Evolutionary conservation across 1,140 invertebrate species (phyloP).

Genomic region (Drosophila pandora): DNA sequence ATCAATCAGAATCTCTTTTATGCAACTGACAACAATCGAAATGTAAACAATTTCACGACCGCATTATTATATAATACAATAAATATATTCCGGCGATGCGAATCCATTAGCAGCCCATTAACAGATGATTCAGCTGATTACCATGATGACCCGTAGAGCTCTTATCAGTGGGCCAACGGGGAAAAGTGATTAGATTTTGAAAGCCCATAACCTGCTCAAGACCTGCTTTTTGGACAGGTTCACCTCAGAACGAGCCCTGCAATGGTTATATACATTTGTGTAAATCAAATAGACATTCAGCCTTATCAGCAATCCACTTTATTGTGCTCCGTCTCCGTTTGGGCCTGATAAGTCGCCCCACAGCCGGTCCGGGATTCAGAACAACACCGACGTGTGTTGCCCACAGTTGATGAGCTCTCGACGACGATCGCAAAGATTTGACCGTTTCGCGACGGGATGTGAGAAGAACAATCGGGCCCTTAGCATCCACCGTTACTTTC

Average conservation of each 20-base stretch:
- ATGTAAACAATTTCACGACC: constrained; percentile 39
- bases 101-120: constrained; percentile 21
- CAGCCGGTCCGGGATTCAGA: constrained; percentile 32
- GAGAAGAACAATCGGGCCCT: constrained; percentile 25
- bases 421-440: constrained; percentile 11
- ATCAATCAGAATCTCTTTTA: constrained; percentile 23
- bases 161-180: constrained; percentile 26
- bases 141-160: constrained; percentile 35
- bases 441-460: constrained; percentile 53
- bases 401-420: constrained; percentile 61
- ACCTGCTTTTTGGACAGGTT: constrained; percentile 16
- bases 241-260: constrained; percentile 15
- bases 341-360: constrained; percentile 58
- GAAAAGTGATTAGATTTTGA: constrained; percentile 41
- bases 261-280: constrained; percentile 43
- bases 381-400: constrained; percentile 50
- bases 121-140: constrained; percentile 27
- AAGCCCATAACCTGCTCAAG: constrained; percentile 39
- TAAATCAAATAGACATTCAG: constrained; percentile 56
- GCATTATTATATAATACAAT: constrained; percentile 10
- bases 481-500: constrained; percentile 26
- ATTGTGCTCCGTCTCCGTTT: constrained; percentile 59
- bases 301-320: constrained; percentile 66
- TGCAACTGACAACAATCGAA: constrained; percentile 16
- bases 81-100: not conserved